phyloP scores from a whole-genome alignment of 2,888 invertebrate species.

The Syritta pipiens region DNA sequence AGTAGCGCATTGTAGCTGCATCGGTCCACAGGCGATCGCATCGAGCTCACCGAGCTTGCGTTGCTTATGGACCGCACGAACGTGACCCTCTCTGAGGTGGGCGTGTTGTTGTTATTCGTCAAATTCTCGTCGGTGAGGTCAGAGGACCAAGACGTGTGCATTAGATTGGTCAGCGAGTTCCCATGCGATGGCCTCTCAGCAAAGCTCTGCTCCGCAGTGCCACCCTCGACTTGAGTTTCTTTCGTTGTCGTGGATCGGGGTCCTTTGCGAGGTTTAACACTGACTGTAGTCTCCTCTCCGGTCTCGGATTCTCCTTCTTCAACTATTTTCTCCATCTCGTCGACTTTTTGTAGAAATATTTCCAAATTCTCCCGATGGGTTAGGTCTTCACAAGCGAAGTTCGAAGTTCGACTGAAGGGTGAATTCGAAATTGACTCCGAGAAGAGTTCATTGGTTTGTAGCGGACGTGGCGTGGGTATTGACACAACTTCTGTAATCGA shows the following conservation, averaged over 20 bases:
- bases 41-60: constrained; percentile 73
- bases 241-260: not conserved
- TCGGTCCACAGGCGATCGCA: constrained; percentile 75
- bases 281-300: not conserved
- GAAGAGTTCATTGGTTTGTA: constrained; percentile 77
- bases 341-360: constrained; percentile 78
- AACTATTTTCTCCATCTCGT: constrained; percentile 77
- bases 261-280: not conserved
- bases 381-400: constrained; percentile 74
- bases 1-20: constrained; percentile 78
- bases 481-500: constrained; percentile 80
- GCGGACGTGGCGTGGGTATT: constrained; percentile 76
- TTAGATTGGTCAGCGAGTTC: constrained; percentile 76
- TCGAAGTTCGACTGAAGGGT: constrained; percentile 76
- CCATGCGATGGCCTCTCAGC: constrained; percentile 66
- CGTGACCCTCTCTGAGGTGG: constrained; percentile 1
- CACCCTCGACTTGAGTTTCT: not conserved
- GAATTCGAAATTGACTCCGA: constrained; percentile 78
- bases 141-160: constrained; percentile 78
- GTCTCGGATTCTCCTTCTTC: constrained; percentile 77
- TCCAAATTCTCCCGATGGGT: constrained; percentile 76
- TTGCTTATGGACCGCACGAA: constrained; percentile 77
- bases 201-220: not conserved
- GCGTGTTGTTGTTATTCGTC: constrained; percentile 53
- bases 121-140: constrained; percentile 70